phyloP scores from a whole-genome alignment of 2,113 vertebrate species.

The Irena cyanogastra region DNA sequence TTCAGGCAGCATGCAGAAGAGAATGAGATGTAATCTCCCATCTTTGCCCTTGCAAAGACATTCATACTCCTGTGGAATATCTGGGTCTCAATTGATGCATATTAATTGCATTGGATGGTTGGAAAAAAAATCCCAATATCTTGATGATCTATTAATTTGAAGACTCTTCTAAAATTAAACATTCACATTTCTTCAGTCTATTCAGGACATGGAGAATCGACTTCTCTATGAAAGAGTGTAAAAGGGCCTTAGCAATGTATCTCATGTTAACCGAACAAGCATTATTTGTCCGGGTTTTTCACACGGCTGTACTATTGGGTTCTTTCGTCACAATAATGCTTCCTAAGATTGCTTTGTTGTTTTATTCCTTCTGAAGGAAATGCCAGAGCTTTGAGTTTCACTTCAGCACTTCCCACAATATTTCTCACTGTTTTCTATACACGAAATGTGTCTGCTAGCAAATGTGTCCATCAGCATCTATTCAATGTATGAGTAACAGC shows the following conservation, averaged over 20 bases:
- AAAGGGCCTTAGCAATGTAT: not conserved
- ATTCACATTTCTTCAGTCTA: not conserved
- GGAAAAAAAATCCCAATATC: not conserved
- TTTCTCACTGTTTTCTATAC: not conserved
- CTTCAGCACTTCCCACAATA: not conserved
- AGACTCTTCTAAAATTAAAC: not conserved
- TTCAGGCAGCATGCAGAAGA: not conserved
- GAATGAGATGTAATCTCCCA: not conserved
- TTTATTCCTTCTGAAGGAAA: conserved; percentile 9
- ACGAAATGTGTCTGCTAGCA: not conserved
- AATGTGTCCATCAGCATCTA: not conserved
- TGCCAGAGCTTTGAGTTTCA: not conserved
- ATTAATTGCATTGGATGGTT: not conserved
- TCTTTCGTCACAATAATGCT: not conserved
- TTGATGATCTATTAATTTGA: not conserved
- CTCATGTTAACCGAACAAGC: not conserved
- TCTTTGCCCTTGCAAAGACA: not conserved
- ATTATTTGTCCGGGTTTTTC: not conserved
- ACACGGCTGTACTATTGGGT: not conserved
- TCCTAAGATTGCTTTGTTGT: not conserved
- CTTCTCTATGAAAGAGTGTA: not conserved
- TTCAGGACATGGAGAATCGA: not conserved
- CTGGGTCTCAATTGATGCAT: not conserved
- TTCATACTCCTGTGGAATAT: not conserved
- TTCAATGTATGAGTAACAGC: not conserved